phyloP scores from a whole-genome alignment of 1,140 invertebrate genomes.

The Eciton burchellii region DNA sequence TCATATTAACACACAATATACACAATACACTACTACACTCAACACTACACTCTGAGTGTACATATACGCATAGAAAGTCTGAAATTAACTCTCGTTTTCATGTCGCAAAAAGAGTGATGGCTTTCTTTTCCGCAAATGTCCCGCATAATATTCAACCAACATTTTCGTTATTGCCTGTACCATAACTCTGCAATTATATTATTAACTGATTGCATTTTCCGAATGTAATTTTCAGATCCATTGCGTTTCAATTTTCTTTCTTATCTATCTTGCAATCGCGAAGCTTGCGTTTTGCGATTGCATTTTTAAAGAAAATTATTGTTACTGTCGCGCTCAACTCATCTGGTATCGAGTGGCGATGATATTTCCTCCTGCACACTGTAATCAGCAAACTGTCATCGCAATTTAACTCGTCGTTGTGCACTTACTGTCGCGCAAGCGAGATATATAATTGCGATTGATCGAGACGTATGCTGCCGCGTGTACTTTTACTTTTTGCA shows the following conservation, averaged over 20 bases:
- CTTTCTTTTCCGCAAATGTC: not conserved
- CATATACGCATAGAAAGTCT: not conserved
- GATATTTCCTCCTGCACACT: not conserved
- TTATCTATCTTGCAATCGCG: not conserved
- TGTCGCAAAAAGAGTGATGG: not conserved
- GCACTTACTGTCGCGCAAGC: not conserved
- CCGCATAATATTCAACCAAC: slow-evolving; percentile 1
- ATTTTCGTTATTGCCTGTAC: not conserved
- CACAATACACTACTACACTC: not conserved
- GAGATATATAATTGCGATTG: slow-evolving; percentile 34
- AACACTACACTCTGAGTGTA: not conserved
- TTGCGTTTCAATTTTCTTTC: slow-evolving; percentile 3
- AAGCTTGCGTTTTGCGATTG: not conserved
- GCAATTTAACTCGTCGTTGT: slow-evolving; percentile 2
- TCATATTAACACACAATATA: slow-evolving; percentile 8
- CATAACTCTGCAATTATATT: not conserved
- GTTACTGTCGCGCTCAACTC: not conserved
- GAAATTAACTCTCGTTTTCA: not conserved
- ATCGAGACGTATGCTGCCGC: not conserved
- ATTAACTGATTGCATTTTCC: not conserved
- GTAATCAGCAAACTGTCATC: slow-evolving; percentile 16
- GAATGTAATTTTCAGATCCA: slow-evolving; percentile 9
- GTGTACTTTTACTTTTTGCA: slow-evolving; percentile 2
- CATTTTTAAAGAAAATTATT: slow-evolving; percentile 30
- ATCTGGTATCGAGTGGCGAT: not conserved